Percentiles rank a stretch among this genome's conserved stretches.
These are phyloP conservation scores for Musca domestica DNA, from an alignment of 1,140 invertebrate species.

Conservation along the genomic window DNA sequence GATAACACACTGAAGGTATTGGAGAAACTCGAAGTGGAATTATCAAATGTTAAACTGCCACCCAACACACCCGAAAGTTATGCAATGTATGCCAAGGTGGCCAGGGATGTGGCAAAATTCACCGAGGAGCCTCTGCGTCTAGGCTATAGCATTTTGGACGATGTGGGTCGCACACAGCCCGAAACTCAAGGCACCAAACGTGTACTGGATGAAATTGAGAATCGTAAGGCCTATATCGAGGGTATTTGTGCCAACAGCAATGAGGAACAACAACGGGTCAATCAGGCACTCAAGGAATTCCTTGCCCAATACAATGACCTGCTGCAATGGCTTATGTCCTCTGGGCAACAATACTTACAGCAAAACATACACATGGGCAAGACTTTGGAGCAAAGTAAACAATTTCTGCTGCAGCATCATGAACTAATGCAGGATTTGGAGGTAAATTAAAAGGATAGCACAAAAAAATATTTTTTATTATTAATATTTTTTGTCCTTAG, in stretches of 20 bases:
- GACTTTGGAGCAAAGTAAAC: constrained; percentile 66
- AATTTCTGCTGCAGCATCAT: constrained; percentile 74
- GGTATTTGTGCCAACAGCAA: constrained; percentile 68
- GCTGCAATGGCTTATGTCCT: constrained; percentile 67
- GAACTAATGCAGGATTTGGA: constrained; percentile 73
- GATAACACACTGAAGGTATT: constrained; percentile 74
- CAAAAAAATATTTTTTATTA: neutral
- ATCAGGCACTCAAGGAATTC: constrained; percentile 67
- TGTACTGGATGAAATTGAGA: constrained; percentile 72
- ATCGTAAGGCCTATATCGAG: constrained; percentile 67
- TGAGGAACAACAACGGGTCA: constrained; percentile 71
- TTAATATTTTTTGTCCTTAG: constrained; percentile 53
- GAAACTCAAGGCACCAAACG: constrained; percentile 69
- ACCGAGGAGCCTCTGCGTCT: constrained; percentile 62
- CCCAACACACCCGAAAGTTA: constrained; percentile 64
- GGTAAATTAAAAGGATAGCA: constrained; percentile 53
- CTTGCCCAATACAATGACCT: constrained; percentile 70
- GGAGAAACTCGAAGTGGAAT: constrained; percentile 74
- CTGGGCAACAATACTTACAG: constrained; percentile 71
- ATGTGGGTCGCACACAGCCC: constrained; percentile 63
- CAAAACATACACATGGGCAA: constrained; percentile 75
- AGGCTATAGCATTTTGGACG: constrained; percentile 72
- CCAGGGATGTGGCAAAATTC: constrained; percentile 61
- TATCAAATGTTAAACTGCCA: constrained; percentile 66
- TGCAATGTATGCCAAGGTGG: constrained; percentile 66